Conservation (phyloP, 2,113 vertebrate species). For the Paracanthobrama guichenoti region DNA sequence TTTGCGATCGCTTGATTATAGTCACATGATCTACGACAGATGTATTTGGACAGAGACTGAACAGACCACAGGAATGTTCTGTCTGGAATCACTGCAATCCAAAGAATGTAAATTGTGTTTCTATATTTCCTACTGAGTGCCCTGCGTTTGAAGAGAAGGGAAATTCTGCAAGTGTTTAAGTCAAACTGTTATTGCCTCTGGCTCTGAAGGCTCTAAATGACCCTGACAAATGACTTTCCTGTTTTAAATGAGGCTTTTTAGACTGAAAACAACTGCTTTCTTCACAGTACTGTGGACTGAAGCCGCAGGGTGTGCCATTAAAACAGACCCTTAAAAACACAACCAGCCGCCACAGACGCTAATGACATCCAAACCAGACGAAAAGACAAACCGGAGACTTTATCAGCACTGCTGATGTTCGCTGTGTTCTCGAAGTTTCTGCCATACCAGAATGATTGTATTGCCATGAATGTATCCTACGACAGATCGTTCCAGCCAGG, state of each 20-base stretch:
- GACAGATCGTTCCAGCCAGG: neutral
- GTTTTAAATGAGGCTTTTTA: conserved; percentile 13
- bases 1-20: conserved; percentile 31
- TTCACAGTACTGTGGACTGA: neutral
- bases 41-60: conserved; percentile 48
- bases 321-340: conserved; percentile 10
- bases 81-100: conserved; percentile 71
- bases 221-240: conserved; percentile 32
- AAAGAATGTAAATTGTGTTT: conserved; percentile 68
- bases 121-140: conserved; percentile 56
- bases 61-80: conserved; percentile 72
- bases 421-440: neutral
- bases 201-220: conserved; percentile 18
- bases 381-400: neutral
- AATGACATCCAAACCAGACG: conserved; percentile 36
- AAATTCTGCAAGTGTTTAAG: conserved; percentile 46
- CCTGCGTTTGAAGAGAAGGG: conserved; percentile 33
- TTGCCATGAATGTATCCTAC: neutral
- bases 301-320: conserved; percentile 25
- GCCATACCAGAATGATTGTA: neutral
- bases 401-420: neutral
- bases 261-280: neutral
- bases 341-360: neutral
- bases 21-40: conserved; percentile 66
- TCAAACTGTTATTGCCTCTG: neutral